These are phyloP conservation scores for Dasyornis broadbenti DNA, from an alignment of 2,113 vertebrate species.

Conservation along the genomic window DNA sequence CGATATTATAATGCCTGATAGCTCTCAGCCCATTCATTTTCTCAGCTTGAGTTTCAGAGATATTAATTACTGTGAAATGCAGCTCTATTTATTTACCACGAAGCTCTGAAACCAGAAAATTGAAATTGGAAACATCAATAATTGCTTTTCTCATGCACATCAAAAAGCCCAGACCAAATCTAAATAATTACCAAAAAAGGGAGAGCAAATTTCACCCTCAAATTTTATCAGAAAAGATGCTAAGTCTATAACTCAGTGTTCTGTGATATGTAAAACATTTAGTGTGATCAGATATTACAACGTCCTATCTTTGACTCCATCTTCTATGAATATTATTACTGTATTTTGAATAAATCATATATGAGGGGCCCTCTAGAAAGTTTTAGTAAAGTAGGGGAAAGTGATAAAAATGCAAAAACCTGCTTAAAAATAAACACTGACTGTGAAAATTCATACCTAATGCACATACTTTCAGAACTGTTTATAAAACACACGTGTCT, in stretches of 20 bases:
- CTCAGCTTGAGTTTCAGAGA: background rate
- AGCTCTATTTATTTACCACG: conserved; percentile 18
- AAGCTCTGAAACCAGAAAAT: background rate
- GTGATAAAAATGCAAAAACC: background rate
- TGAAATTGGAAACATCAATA: conserved; percentile 11
- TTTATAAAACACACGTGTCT: background rate
- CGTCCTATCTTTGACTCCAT: background rate
- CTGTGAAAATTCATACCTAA: background rate
- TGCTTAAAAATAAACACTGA: background rate
- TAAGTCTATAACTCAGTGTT: background rate
- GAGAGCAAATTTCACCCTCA: background rate
- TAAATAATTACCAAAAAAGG: background rate
- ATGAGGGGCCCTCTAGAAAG: background rate
- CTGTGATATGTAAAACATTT: conserved; percentile 39
- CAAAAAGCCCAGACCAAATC: background rate
- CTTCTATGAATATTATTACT: conserved; percentile 4
- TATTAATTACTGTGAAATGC: conserved; percentile 1
- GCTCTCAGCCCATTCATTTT: background rate
- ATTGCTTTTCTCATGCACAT: conserved; percentile 2
- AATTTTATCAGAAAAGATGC: background rate
- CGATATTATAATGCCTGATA: background rate
- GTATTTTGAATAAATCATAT: background rate
- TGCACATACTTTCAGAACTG: background rate
- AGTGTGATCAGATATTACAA: conserved; percentile 3
- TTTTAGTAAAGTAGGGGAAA: background rate